Evolutionary conservation across 2,113 vertebrate genomes (phyloP).

Genomic region (Accipiter virgatus): DNA sequence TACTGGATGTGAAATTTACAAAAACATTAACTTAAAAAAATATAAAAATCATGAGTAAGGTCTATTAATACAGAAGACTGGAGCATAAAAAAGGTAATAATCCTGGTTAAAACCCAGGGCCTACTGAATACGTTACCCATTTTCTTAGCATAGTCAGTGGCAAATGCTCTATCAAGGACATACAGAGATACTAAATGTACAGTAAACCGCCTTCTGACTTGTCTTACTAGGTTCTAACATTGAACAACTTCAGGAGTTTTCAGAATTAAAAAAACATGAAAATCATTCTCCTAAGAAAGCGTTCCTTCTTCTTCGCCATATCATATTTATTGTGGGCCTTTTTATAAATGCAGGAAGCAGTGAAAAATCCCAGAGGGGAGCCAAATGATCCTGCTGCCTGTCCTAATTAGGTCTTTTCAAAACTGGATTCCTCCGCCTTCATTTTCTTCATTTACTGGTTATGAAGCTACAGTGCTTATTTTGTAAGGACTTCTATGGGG

Average conservation of each 20-base stretch:
- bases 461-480: not conserved
- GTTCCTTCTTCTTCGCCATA: not conserved
- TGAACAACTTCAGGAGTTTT: not conserved
- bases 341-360: not conserved
- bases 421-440: not conserved
- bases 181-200: not conserved
- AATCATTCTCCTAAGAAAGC: not conserved
- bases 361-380: not conserved
- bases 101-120: not conserved
- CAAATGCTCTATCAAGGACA: not conserved
- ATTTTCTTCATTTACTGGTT: not conserved
- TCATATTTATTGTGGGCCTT: not conserved
- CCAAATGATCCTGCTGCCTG: not conserved
- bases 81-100: not conserved
- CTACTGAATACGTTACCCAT: not conserved
- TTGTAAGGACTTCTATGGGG: not conserved
- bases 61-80: not conserved
- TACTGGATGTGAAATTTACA: not conserved
- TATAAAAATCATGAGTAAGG: not conserved
- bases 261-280: not conserved
- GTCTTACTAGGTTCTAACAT: not conserved
- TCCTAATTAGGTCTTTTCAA: not conserved
- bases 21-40: not conserved
- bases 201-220: not conserved
- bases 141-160: not conserved